Conservation (phyloP, 1,140 invertebrate genomes). For the Antheraea mylitta region DNA sequence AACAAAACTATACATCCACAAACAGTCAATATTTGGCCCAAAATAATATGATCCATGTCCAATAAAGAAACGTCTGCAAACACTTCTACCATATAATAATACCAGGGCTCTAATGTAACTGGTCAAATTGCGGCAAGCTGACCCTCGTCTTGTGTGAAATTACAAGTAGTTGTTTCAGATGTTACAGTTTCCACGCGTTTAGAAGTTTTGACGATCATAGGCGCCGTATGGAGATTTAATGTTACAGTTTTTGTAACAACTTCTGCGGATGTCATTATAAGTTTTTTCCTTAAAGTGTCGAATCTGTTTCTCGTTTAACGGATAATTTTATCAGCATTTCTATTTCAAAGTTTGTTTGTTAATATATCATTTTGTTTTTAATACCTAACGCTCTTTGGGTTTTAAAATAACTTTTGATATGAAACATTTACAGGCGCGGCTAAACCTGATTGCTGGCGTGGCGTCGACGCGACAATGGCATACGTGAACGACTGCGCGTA, state of each 20-base stretch:
- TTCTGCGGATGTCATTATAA: neutral
- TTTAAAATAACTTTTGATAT: too few species aligned
- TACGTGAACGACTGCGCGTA: too few species aligned
- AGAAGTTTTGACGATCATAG: slow-evolving; percentile 1
- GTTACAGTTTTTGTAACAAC: neutral
- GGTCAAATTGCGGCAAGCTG: slow-evolving; percentile 17
- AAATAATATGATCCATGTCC: neutral
- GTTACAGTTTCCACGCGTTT: slow-evolving; percentile 10
- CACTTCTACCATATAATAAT: neutral
- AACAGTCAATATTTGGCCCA: neutral
- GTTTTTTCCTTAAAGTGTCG: neutral
- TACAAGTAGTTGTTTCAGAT: slow-evolving; percentile 16
- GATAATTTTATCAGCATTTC: too few species aligned
- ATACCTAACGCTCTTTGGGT: too few species aligned
- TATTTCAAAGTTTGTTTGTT: too few species aligned
- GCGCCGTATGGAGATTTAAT: slow-evolving; percentile 3
- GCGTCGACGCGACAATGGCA: too few species aligned
- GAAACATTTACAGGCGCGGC: too few species aligned
- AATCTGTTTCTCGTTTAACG: too few species aligned
- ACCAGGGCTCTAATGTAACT: neutral
- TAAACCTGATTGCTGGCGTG: too few species aligned
- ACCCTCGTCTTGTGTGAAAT: slow-evolving; percentile 18
- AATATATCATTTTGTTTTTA: too few species aligned
- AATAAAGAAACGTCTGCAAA: neutral
- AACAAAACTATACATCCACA: slow-evolving; percentile 3